Percentiles rank a stretch among this genome's conserved stretches.
Evolutionary conservation across 2,797 vertebrate species (phyloP).

Genomic region (Diceros bicornis): DNA sequence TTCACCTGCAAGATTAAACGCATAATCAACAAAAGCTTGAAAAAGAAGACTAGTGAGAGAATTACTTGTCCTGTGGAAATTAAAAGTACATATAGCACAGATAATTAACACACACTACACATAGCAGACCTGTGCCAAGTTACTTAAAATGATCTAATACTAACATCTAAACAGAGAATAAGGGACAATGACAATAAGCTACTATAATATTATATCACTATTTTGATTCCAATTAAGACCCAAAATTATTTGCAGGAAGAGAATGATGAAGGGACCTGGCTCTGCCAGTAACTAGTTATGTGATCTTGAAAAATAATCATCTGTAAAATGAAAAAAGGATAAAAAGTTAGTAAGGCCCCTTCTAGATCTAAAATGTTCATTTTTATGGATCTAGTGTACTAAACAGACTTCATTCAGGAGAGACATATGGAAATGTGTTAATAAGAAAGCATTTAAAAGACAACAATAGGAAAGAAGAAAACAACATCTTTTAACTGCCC

Average conservation of each 20-base stretch:
- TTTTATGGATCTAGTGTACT: background rate
- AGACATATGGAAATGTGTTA: background rate
- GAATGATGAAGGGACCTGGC: background rate
- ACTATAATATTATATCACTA: background rate
- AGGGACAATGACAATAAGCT: background rate
- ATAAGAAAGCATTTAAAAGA: background rate
- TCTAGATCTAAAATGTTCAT: slow-evolving; percentile 16
- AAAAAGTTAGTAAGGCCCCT: background rate
- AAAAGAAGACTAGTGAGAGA: background rate
- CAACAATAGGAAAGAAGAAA: background rate
- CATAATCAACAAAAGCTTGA: slow-evolving; percentile 16
- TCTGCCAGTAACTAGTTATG: background rate
- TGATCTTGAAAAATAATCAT: background rate
- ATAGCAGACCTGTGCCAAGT: background rate
- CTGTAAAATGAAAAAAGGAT: slow-evolving; percentile 6
- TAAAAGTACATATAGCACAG: background rate
- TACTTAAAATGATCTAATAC: background rate
- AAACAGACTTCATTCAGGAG: background rate
- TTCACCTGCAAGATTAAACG: background rate
- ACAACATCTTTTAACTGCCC: background rate
- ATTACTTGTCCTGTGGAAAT: slow-evolving; percentile 7
- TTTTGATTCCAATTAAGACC: background rate
- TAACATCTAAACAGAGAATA: background rate
- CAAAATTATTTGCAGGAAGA: slow-evolving; percentile 27
- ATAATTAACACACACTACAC: background rate